Evolutionary conservation across 1,140 invertebrate species (phyloP).

Genomic region (Hycleus cichorii): DNA sequence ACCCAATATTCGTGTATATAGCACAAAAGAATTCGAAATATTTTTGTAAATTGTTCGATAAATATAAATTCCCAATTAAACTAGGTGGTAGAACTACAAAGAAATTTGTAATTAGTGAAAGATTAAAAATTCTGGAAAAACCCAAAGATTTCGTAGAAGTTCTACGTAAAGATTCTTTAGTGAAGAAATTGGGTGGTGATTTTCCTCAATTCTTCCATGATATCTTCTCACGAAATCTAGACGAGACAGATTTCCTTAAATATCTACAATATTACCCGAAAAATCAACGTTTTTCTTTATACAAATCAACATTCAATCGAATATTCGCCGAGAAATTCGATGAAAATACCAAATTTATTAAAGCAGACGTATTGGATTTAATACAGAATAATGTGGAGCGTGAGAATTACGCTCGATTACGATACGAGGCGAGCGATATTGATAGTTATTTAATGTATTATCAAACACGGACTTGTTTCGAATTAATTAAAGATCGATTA

Average conservation of each 20-base stretch:
- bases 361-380: neutral
- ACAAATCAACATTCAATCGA: neutral
- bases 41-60: neutral
- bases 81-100: slow-evolving; percentile 3
- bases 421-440: neutral
- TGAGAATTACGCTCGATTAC: neutral
- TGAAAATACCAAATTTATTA: neutral
- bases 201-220: neutral
- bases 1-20: slow-evolving; percentile 1
- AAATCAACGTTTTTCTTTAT: slow-evolving; percentile 5
- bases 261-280: slow-evolving; percentile 1
- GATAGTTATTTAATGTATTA: neutral
- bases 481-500: neutral
- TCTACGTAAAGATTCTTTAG: neutral
- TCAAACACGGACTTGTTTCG: neutral
- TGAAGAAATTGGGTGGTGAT: slow-evolving; percentile 1
- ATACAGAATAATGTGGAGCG: neutral
- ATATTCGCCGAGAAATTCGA: slow-evolving; percentile 1
- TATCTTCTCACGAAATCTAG: neutral
- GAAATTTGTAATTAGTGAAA: neutral
- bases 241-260: neutral
- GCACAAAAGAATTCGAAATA: slow-evolving; percentile 4
- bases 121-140: neutral
- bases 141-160: neutral
- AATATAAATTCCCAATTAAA: neutral